Conservation (phyloP, 1,140 invertebrate species). For the Micrasema longulum region DNA sequence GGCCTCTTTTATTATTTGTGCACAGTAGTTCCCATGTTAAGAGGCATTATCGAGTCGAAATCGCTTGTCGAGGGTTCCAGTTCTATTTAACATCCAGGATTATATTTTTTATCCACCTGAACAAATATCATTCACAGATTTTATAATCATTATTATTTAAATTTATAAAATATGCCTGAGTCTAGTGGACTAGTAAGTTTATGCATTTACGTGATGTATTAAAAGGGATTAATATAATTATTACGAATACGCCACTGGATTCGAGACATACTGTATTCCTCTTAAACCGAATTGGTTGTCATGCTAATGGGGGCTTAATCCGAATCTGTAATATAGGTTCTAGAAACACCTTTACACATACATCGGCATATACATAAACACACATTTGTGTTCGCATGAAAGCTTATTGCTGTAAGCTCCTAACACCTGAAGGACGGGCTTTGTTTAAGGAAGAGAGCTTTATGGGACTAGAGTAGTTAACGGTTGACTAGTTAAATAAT, state of each 20-base stretch:
- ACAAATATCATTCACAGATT: too few relatives aligned
- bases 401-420: constrained; percentile 32
- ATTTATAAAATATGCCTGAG: too few relatives aligned
- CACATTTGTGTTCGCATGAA: constrained; percentile 3
- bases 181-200: too few relatives aligned
- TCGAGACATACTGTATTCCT: constrained; percentile 21
- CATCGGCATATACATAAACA: neutral
- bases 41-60: too few relatives aligned
- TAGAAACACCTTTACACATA: neutral
- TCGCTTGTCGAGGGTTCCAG: too few relatives aligned
- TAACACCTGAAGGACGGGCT: constrained; percentile 9
- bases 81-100: too few relatives aligned
- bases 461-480: neutral
- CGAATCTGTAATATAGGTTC: constrained; percentile 29
- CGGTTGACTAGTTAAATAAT: constrained; percentile 11
- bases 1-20: too few relatives aligned
- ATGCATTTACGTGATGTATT: too few relatives aligned
- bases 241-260: constrained; percentile 16
- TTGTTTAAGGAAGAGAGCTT: constrained; percentile 26
- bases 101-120: too few relatives aligned
- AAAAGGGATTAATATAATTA: too few relatives aligned
- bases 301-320: constrained; percentile 32
- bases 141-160: too few relatives aligned
- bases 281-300: constrained; percentile 36
- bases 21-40: too few relatives aligned